Conservation (phyloP, 1,140 invertebrate species). For the Drosophila funebris region DNA sequence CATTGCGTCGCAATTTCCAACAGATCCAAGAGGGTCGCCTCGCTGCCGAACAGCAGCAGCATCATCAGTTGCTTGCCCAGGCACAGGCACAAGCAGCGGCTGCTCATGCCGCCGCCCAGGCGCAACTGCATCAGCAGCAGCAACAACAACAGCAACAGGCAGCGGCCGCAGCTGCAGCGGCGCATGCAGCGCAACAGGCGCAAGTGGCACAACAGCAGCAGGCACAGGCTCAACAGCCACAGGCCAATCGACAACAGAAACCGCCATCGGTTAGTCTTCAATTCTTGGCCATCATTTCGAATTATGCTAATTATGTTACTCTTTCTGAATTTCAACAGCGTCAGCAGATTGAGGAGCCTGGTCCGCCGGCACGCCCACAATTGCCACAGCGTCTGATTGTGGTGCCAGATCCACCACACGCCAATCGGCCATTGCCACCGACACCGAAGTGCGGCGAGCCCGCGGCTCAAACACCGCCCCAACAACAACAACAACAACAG, state of each 20-base stretch:
- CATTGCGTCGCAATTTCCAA: constrained; percentile 97
- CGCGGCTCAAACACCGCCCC: constrained; percentile 84
- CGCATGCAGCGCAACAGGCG: constrained; percentile 84
- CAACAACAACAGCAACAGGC: constrained; percentile 81
- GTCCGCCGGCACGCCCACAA: constrained; percentile 92
- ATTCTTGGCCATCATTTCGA: neutral
- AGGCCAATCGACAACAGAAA: constrained; percentile 83
- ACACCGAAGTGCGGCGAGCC: constrained; percentile 87
- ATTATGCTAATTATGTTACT: neutral
- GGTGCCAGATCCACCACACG: constrained; percentile 87
- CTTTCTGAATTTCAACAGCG: constrained; percentile 31
- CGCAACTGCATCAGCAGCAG: constrained; percentile 81
- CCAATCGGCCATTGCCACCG: constrained; percentile 91
- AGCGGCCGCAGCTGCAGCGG: constrained; percentile 77
- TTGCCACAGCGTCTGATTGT: constrained; percentile 95
- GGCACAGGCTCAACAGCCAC: constrained; percentile 84
- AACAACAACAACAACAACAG: constrained; percentile 86
- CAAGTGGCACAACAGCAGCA: constrained; percentile 58
- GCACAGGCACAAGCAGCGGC: constrained; percentile 82
- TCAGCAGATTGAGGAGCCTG: constrained; percentile 89
- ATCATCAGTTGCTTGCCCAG: constrained; percentile 70
- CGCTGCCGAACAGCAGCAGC: constrained; percentile 84
- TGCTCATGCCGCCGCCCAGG: constrained; percentile 83
- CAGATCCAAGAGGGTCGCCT: constrained; percentile 96
- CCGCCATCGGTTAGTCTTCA: constrained; percentile 70